Evolutionary conservation across 2,888 invertebrate genomes (phyloP).

Genomic region (Rotaria magnacalcarata): DNA sequence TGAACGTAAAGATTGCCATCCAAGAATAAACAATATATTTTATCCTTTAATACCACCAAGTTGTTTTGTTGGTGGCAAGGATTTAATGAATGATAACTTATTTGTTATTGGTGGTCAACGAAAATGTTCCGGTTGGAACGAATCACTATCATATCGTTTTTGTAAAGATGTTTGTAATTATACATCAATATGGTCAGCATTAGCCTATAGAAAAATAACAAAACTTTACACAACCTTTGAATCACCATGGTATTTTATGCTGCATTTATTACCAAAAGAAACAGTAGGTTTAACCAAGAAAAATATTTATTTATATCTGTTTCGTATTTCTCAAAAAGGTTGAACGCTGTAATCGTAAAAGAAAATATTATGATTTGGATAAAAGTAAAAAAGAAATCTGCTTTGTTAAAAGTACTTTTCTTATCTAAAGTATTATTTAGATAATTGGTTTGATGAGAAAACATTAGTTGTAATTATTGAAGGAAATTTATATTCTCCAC

Average conservation of each 20-base stretch:
- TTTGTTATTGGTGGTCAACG: not conserved
- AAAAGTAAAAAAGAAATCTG: not conserved
- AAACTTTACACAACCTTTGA: not conserved
- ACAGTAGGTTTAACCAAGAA: not conserved
- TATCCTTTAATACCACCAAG: not conserved
- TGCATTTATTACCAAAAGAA: conserved; percentile 17
- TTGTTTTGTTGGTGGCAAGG: not conserved
- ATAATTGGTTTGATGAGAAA: not conserved
- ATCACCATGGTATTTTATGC: conserved; percentile 25
- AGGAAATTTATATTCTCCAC: conserved; percentile 28
- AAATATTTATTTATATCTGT: not conserved
- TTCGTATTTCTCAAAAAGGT: not conserved
- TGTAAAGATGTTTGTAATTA: conserved; percentile 15
- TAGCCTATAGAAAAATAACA: not conserved
- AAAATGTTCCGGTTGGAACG: not conserved
- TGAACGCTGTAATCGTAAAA: conserved; percentile 9
- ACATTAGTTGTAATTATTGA: not conserved
- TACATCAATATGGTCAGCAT: not conserved
- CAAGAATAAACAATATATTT: not conserved
- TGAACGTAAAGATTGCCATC: not conserved
- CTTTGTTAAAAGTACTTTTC: too few relatives aligned
- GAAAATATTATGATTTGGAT: conserved; percentile 1
- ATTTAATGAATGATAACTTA: not conserved
- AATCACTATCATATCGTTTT: not conserved
- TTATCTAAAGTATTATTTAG: not conserved